phyloP scores from a whole-genome alignment of 2,797 vertebrate species.

The Schizopygopsis pylzovi region DNA sequence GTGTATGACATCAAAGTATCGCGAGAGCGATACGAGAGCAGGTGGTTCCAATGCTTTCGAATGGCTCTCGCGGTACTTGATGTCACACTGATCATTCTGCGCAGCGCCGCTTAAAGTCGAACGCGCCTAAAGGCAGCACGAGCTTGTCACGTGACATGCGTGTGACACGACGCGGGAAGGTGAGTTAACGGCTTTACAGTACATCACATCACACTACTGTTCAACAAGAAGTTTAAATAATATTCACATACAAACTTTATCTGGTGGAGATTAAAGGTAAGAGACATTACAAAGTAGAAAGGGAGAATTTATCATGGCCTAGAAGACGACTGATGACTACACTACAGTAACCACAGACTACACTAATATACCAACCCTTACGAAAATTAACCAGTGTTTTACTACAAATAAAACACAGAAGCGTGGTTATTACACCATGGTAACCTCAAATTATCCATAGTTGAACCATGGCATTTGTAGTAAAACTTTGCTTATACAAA shows the following conservation, averaged over 20 bases:
- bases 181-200: not conserved
- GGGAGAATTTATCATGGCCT: not conserved
- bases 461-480: too few relatives aligned
- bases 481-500: too few relatives aligned
- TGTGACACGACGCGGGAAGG: slow-evolving; percentile 10
- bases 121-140: not conserved
- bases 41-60: too few relatives aligned
- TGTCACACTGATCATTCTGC: too few relatives aligned
- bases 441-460: not conserved
- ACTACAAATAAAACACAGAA: not conserved
- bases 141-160: not conserved
- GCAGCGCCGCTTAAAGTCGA: too few relatives aligned
- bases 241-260: not conserved
- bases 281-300: not conserved
- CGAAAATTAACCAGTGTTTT: not conserved
- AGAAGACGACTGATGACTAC: not conserved
- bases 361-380: not conserved
- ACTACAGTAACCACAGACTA: too few relatives aligned
- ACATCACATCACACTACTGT: not conserved
- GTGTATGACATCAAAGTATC: too few relatives aligned
- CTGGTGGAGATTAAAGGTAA: not conserved
- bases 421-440: not conserved
- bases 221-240: not conserved
- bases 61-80: too few relatives aligned
- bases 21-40: too few relatives aligned